phyloP scores from a whole-genome alignment of 2,888 invertebrate genomes.

The Iselma pallidipennis region DNA sequence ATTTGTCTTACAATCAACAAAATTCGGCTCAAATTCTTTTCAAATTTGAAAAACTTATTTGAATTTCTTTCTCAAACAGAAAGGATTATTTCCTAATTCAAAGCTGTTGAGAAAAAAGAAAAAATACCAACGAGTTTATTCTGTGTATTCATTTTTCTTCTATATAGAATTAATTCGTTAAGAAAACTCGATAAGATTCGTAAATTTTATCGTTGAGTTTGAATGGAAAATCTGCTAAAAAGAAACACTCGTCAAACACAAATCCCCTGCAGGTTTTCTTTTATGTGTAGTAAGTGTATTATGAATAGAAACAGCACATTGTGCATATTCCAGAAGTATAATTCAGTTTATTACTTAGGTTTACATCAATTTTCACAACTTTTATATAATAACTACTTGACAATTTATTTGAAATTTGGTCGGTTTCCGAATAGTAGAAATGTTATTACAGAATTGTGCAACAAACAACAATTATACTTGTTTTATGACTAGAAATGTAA shows the following conservation, averaged over 20 bases:
- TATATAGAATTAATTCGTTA: neutral
- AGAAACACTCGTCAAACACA: neutral
- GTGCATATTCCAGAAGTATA: slow-evolving; percentile 36
- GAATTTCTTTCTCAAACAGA: no score
- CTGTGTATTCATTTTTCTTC: no score
- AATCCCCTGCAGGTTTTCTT: slow-evolving; percentile 20
- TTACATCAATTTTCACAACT: slow-evolving; percentile 9
- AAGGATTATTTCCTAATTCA: no score
- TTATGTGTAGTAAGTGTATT: slow-evolving; percentile 16
- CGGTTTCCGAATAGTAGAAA: no score
- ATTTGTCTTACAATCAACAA: no score
- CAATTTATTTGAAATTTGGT: no score
- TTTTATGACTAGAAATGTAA: no score
- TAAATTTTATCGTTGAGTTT: neutral
- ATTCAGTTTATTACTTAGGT: slow-evolving; percentile 34
- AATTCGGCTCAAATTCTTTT: no score
- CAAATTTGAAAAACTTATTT: no score
- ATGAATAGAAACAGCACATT: slow-evolving; percentile 33
- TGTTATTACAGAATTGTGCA: no score
- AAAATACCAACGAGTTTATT: neutral
- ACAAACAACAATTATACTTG: no score
- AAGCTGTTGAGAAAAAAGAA: no score
- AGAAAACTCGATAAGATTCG: neutral
- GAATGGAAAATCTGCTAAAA: neutral
- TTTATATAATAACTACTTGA: neutral